Percentiles rank a stretch among this genome's conserved stretches.
Conservation (phyloP, 2,113 vertebrate species). For the Ciconia maguari region DNA sequence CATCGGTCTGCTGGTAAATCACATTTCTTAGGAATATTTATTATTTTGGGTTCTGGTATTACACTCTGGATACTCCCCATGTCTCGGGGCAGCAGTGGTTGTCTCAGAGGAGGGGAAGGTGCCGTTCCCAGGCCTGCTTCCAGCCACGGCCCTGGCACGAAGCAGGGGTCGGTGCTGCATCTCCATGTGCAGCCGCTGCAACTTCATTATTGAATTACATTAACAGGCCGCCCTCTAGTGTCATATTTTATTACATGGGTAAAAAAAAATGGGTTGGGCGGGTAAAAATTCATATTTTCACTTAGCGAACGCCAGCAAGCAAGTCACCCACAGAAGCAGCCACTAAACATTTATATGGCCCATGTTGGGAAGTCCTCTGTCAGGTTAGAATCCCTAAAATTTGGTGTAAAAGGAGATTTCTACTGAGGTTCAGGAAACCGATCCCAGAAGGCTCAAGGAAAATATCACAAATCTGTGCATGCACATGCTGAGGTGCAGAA, state of each 20-base stretch:
- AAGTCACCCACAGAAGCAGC: not conserved
- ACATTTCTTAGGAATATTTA: not conserved
- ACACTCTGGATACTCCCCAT: not conserved
- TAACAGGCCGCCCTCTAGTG: constrained; percentile 74
- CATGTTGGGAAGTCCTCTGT: not conserved
- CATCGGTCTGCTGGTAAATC: not conserved
- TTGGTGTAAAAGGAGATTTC: not conserved
- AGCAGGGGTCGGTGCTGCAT: not conserved
- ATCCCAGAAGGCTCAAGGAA: not conserved
- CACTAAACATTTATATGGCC: not conserved
- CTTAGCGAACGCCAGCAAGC: not conserved
- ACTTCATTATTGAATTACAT: constrained; percentile 65
- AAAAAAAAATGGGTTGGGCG: not conserved
- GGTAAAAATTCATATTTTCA: not conserved
- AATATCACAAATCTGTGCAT: not conserved
- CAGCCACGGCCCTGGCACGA: not conserved
- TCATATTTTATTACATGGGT: constrained; percentile 65
- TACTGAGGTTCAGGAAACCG: not conserved
- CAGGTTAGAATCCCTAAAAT: not conserved
- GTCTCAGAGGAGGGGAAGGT: not conserved
- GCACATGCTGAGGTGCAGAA: not conserved
- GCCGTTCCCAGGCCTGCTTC: not conserved
- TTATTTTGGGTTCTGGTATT: not conserved
- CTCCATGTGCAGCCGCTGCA: not conserved
- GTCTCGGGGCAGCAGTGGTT: not conserved